phyloP scores from a whole-genome alignment of 2,888 invertebrate species.

The Zygogramma bicolorata region DNA sequence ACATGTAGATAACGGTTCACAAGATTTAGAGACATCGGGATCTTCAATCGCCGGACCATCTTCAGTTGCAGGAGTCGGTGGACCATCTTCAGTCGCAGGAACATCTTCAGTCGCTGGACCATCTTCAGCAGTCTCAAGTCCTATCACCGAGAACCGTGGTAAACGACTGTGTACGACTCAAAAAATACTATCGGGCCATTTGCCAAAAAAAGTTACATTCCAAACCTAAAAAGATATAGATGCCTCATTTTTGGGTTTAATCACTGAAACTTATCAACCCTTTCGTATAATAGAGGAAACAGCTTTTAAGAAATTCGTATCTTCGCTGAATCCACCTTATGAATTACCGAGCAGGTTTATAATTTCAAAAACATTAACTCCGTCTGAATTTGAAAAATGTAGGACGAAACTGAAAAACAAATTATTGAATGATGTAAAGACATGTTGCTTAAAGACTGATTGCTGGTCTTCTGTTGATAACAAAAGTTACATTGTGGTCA shows the following conservation, averaged over 20 bases:
- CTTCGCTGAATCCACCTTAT: slow-evolving; percentile 1
- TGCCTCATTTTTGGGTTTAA: neutral
- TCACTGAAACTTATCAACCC: slow-evolving; percentile 10
- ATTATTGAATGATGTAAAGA: neutral
- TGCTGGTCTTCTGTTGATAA: neutral
- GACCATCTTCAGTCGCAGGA: too few relatives aligned
- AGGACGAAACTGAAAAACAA: neutral
- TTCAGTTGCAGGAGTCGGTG: too few relatives aligned
- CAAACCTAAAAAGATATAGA: slow-evolving; percentile 10
- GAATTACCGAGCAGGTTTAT: slow-evolving; percentile 12
- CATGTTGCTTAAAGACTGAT: slow-evolving; percentile 5
- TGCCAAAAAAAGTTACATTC: slow-evolving; percentile 4
- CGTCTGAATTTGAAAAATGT: neutral
- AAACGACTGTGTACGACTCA: neutral
- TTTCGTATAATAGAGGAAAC: neutral
- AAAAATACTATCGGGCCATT: neutral
- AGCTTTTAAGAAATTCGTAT: neutral
- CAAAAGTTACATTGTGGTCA: neutral
- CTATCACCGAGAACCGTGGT: too few relatives aligned
- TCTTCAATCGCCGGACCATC: too few relatives aligned
- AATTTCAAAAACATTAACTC: neutral
- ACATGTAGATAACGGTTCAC: too few relatives aligned
- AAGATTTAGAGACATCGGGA: too few relatives aligned
- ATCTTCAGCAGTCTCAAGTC: too few relatives aligned
- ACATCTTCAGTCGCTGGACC: too few relatives aligned